Evolutionary conservation across 2,888 invertebrate genomes (phyloP).

Genomic region (Nysson spinosus): DNA sequence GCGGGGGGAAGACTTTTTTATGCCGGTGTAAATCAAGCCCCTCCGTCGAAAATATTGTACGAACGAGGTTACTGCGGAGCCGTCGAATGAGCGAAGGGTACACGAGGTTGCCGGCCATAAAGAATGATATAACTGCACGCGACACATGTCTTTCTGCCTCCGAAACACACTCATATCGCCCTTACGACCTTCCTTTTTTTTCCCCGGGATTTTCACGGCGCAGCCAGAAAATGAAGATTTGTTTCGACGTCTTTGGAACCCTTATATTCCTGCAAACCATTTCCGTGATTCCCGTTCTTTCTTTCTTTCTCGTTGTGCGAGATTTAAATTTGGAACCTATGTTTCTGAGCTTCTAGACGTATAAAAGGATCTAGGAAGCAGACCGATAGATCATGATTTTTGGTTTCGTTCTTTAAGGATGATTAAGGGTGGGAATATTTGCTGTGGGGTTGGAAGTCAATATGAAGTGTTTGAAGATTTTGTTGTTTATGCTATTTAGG

Average conservation of each 20-base stretch:
- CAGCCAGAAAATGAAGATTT: conserved; percentile 75
- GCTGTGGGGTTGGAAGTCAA: too few relatives aligned
- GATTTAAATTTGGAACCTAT: conserved; percentile 52
- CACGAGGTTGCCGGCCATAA: conserved; percentile 68
- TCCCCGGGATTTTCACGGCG: conserved; percentile 21
- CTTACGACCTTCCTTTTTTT: conserved; percentile 27
- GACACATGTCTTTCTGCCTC: conserved; percentile 74
- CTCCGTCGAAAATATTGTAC: conserved; percentile 70
- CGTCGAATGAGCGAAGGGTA: conserved; percentile 57
- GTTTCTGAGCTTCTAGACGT: too few relatives aligned
- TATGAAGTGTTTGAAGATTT: too few relatives aligned
- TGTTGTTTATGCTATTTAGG: too few relatives aligned
- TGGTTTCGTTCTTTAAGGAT: too few relatives aligned
- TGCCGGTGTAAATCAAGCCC: conserved; percentile 73
- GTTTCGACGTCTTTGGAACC: conserved; percentile 46
- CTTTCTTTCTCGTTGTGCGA: conserved; percentile 2
- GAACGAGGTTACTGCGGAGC: conserved; percentile 53
- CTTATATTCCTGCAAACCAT: neutral
- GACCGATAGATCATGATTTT: too few relatives aligned
- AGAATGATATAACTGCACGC: conserved; percentile 77
- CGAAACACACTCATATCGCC: conserved; percentile 49
- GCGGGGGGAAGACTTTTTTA: conserved; percentile 61
- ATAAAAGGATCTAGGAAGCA: too few relatives aligned
- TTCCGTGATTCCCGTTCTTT: conserved; percentile 4
- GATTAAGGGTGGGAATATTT: too few relatives aligned